Conservation (phyloP, 2,113 vertebrate species). For the Rhegmatorhina hoffmannsi region DNA sequence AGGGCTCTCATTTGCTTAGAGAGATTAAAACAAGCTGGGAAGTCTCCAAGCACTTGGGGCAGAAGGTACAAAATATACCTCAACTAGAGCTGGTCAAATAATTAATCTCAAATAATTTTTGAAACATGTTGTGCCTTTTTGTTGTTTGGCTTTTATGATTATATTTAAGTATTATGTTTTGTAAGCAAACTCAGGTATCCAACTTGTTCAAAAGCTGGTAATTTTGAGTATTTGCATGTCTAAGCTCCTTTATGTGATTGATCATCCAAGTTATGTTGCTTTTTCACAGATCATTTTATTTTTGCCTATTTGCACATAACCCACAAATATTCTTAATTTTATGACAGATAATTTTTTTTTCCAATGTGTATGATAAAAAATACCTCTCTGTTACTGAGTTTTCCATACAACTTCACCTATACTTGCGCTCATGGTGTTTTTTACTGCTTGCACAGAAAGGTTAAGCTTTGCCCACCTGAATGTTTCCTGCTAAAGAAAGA, state of each 20-base stretch:
- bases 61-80: conserved; percentile 3
- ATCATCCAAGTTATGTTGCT: not conserved
- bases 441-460: not conserved
- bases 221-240: not conserved
- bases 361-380: not conserved
- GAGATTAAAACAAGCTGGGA: conserved; percentile 66
- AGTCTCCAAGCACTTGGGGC: not conserved
- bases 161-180: not conserved
- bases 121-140: not conserved
- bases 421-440: not conserved
- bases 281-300: not conserved
- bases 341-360: not conserved
- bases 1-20: conserved; percentile 71
- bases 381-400: not conserved
- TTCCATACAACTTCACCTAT: not conserved
- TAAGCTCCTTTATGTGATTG: not conserved
- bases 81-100: not conserved
- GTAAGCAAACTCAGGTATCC: not conserved
- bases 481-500: not conserved
- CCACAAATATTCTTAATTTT: not conserved
- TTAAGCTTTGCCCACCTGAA: not conserved
- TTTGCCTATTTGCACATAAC: not conserved
- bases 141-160: not conserved
- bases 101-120: not conserved
- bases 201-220: not conserved